phyloP scores from a whole-genome alignment of 2,888 invertebrate species.

The Ramazzottius varieornatus region DNA sequence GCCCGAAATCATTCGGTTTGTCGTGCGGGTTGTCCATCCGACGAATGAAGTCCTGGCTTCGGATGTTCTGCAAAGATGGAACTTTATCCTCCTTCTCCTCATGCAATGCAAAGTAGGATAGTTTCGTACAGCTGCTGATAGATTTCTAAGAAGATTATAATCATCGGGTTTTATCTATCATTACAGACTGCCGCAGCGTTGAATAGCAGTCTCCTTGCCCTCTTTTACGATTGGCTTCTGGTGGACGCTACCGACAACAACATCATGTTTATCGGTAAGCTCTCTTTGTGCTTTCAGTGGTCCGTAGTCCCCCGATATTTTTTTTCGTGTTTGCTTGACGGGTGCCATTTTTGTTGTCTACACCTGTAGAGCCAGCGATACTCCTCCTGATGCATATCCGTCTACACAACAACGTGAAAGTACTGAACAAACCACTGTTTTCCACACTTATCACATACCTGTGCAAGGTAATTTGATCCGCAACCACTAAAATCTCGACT shows the following conservation, averaged over 20 bases:
- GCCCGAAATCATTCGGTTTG: slow-evolving; percentile 1
- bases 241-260: neutral
- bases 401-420: neutral
- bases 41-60: neutral
- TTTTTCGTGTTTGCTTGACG: neutral
- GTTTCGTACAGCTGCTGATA: neutral
- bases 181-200: neutral
- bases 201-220: neutral
- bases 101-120: neutral
- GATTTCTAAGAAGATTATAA: no score
- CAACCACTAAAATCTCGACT: no score
- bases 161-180: neutral
- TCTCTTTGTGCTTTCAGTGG: neutral
- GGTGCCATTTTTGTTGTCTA: neutral
- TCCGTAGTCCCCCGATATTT: no score
- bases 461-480: neutral
- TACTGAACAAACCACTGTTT: neutral
- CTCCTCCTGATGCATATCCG: neutral
- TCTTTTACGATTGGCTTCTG: slow-evolving; percentile 1
- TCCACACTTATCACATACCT: neutral
- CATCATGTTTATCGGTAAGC: slow-evolving; percentile 2
- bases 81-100: neutral
- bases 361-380: neutral
- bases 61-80: neutral
- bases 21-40: neutral